These are phyloP conservation scores for Etheostoma nigrum DNA, from an alignment of 2,797 vertebrate genomes.

Conservation along the genomic window DNA sequence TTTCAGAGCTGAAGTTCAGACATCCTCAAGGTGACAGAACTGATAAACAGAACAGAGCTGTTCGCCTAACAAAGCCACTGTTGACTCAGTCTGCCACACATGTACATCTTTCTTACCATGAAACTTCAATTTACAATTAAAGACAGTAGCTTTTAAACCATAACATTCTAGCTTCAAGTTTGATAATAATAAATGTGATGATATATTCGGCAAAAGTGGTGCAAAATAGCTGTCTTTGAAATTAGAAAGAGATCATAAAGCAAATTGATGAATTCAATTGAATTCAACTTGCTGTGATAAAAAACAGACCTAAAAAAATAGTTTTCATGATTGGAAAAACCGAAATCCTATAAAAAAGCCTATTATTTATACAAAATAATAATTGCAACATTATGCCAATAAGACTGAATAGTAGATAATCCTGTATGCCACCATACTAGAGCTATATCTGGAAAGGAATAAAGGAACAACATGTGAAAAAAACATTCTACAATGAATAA, in stretches of 20 bases:
- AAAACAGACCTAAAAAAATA: neutral
- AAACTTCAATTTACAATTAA: constrained; percentile 21
- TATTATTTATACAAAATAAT: neutral
- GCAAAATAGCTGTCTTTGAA: constrained; percentile 14
- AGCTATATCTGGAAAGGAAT: constrained; percentile 2
- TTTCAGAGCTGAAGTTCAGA: constrained; percentile 59
- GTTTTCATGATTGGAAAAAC: neutral
- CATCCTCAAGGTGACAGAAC: constrained; percentile 54
- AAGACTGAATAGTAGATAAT: neutral
- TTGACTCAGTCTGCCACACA: constrained; percentile 36
- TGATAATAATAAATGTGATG: constrained; percentile 29
- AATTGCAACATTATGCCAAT: neutral
- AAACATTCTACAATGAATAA: neutral
- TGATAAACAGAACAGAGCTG: constrained; percentile 39
- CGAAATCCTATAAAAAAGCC: neutral
- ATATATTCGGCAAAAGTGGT: constrained; percentile 7
- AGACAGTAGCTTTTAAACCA: constrained; percentile 4
- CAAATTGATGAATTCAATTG: too few species aligned
- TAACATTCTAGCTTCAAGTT: constrained; percentile 3
- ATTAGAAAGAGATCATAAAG: neutral
- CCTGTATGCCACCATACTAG: too few species aligned
- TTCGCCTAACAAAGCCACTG: constrained; percentile 37
- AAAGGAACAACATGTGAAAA: neutral
- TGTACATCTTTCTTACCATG: constrained; percentile 27
- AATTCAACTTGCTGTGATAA: neutral